Evolutionary conservation across 1,140 invertebrate species (phyloP).

Genomic region (Himalopsyche phryganea): DNA sequence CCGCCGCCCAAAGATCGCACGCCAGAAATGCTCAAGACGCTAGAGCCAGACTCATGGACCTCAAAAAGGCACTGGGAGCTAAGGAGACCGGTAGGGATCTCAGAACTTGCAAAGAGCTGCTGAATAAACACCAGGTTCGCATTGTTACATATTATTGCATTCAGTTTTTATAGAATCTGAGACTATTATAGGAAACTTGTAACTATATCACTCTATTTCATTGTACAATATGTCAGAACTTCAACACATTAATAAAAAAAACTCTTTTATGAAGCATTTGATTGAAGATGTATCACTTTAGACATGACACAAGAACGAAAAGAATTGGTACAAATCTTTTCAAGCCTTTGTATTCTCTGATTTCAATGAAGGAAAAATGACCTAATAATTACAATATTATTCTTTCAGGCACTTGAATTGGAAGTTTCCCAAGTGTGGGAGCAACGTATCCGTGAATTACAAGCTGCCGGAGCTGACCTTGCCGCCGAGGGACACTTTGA

Average conservation of each 20-base stretch:
- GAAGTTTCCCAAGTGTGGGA: conserved; percentile 69
- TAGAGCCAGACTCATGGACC: conserved; percentile 74
- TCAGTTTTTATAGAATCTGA: too few species aligned
- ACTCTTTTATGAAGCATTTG: not conserved
- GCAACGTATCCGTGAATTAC: conserved; percentile 70
- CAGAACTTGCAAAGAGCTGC: conserved; percentile 80
- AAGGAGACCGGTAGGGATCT: conserved; percentile 81
- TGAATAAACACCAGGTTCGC: conserved; percentile 76
- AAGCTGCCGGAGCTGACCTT: conserved; percentile 81
- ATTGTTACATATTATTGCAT: too few species aligned
- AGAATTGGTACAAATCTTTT: too few species aligned
- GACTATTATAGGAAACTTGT: too few species aligned
- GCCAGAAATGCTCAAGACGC: conserved; percentile 76
- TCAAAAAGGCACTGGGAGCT: conserved; percentile 70
- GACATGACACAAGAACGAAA: too few species aligned
- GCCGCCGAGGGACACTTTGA: conserved; percentile 92
- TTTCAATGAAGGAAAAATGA: too few species aligned
- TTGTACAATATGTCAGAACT: too few species aligned
- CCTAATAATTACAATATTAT: too few species aligned
- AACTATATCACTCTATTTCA: too few species aligned
- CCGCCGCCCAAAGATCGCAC: conserved; percentile 76
- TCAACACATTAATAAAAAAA: too few species aligned
- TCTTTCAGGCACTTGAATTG: conserved; percentile 65
- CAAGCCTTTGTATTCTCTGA: too few species aligned
- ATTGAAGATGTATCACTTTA: too few species aligned